A percentile compares a stretch with the other conserved stretches of the same genome.
Conservation (phyloP, 2,797 vertebrate genomes). For the Hypotaenidia okinawae region DNA sequence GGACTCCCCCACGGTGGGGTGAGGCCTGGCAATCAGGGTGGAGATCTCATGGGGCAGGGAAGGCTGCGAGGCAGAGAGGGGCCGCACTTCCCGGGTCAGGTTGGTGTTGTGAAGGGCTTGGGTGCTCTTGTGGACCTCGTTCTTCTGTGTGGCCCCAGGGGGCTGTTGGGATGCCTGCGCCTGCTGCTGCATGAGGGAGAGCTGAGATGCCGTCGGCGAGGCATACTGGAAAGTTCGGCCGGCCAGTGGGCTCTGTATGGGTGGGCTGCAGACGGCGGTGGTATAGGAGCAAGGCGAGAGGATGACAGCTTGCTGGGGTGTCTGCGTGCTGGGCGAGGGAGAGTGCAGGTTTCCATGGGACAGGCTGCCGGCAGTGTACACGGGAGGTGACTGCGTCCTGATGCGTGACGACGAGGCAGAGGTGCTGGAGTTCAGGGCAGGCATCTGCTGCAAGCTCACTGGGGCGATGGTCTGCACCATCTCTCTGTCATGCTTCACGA, state of each 20-base stretch:
- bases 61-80: conserved; percentile 96
- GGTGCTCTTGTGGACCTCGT: conserved; percentile 90
- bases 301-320: conserved; percentile 84
- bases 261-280: conserved; percentile 89
- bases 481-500: conserved; percentile 97
- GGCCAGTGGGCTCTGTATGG: conserved; percentile 91
- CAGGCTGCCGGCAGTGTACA: conserved; percentile 84
- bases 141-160: conserved; percentile 84
- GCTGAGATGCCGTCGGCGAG: conserved; percentile 91
- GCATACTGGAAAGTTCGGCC: conserved; percentile 94
- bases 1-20: conserved; percentile 92
- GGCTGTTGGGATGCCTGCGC: conserved; percentile 79
- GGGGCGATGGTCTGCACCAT: conserved; percentile 96
- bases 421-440: conserved; percentile 85
- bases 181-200: conserved; percentile 89
- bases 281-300: conserved; percentile 94
- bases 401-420: conserved; percentile 83
- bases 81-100: conserved; percentile 91
- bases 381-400: conserved; percentile 85
- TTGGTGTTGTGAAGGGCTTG: conserved; percentile 92
- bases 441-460: conserved; percentile 85
- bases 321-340: conserved; percentile 84
- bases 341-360: conserved; percentile 88
- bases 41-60: conserved; percentile 95
- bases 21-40: conserved; percentile 84